Conservation (phyloP, 2,797 vertebrate species). For the Rhynchotus rufescens region DNA sequence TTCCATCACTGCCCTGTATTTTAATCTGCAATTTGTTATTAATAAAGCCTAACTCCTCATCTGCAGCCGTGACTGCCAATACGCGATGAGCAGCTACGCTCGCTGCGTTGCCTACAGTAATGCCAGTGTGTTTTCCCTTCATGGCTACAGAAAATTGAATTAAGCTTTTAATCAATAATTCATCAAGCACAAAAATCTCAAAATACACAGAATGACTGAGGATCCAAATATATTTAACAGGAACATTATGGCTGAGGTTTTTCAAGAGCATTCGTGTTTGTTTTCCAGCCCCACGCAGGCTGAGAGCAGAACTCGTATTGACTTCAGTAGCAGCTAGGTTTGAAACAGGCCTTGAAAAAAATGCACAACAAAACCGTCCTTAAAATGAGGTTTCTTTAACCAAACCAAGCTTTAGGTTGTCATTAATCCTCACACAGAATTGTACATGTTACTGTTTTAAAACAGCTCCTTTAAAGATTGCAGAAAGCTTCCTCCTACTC, state of each 20-base stretch:
- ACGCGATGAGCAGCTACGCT: background rate
- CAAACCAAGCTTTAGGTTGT: background rate
- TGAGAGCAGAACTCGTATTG: background rate
- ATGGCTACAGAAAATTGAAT: background rate
- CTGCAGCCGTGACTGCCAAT: background rate
- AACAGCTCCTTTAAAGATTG: background rate
- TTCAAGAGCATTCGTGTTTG: background rate
- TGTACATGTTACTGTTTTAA: background rate
- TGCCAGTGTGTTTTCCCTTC: background rate
- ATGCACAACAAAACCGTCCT: background rate
- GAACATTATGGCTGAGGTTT: background rate
- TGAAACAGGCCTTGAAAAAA: background rate
- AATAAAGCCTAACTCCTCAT: background rate
- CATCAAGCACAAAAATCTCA: background rate
- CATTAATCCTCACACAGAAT: background rate
- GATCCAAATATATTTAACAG: background rate
- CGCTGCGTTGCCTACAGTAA: background rate
- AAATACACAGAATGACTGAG: background rate
- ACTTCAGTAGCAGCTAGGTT: background rate
- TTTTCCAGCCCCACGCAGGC: background rate
- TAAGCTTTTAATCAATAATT: background rate
- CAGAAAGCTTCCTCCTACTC: background rate
- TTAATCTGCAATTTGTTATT: background rate
- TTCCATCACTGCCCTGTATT: background rate
- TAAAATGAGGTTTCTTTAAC: background rate